Evolutionary conservation across 2,888 invertebrate genomes (phyloP).

Genomic region (Eupelmus urozonus): DNA sequence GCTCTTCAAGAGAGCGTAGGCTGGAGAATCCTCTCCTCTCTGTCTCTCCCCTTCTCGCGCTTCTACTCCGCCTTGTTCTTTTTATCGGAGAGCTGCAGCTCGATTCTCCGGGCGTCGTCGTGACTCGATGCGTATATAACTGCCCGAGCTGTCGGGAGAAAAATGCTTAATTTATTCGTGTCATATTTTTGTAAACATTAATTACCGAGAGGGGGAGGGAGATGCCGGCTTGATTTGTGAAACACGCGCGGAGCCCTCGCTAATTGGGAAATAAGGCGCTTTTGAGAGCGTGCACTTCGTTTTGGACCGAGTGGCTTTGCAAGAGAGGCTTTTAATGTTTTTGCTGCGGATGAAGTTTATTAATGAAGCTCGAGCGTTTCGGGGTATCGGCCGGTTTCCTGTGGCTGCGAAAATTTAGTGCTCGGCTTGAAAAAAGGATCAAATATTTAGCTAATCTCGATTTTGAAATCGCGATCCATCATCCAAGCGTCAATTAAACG

Average conservation of each 20-base stretch:
- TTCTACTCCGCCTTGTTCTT: constrained; percentile 13
- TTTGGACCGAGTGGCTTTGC: no score
- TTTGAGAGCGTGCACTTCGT: no score
- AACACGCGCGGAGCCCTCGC: neutral
- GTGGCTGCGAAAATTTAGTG: no score
- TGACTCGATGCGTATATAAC: neutral
- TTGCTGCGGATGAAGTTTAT: no score
- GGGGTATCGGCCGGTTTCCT: no score
- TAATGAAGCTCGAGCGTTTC: no score
- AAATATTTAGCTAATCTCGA: no score
- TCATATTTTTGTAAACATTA: constrained; percentile 35
- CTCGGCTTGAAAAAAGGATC: no score
- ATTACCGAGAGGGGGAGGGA: neutral
- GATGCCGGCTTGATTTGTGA: constrained; percentile 5
- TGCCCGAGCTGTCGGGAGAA: neutral
- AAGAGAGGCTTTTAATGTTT: no score
- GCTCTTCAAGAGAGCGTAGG: neutral
- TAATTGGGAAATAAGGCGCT: constrained; percentile 9
- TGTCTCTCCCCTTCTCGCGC: neutral
- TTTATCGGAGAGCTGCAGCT: constrained; percentile 29
- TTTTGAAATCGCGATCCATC: no score
- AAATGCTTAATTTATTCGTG: constrained; percentile 39
- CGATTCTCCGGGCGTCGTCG: neutral
- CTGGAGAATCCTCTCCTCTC: no score
- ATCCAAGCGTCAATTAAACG: no score